Evolutionary conservation across 2,797 vertebrate genomes (phyloP).

Genomic region (Babyrousa celebensis): DNA sequence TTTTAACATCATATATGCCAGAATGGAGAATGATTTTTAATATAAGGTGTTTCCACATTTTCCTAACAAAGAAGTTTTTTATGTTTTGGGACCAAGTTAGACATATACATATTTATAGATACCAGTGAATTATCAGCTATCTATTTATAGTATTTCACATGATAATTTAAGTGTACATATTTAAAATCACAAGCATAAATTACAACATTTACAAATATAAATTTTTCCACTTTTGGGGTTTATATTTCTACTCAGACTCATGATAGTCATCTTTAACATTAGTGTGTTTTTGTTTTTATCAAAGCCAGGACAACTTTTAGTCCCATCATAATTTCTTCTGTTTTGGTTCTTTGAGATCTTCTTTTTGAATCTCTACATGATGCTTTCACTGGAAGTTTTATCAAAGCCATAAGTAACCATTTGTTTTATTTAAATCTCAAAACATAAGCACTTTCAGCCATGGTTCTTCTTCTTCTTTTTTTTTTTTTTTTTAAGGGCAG

Average conservation of each 20-base stretch:
- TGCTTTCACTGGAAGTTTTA: slow-evolving; percentile 32
- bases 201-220: background rate
- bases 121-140: background rate
- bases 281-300: background rate
- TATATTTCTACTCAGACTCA: background rate
- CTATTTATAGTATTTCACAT: slow-evolving; percentile 2
- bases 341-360: background rate
- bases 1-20: background rate
- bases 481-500: no score
- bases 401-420: background rate
- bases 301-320: background rate
- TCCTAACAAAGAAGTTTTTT: background rate
- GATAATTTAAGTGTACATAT: background rate
- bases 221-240: slow-evolving; percentile 9
- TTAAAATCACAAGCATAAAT: slow-evolving; percentile 16
- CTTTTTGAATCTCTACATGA: background rate
- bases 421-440: background rate
- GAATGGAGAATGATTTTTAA: background rate
- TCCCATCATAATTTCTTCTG: background rate
- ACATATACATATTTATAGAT: slow-evolving; percentile 1
- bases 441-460: background rate
- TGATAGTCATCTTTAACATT: background rate
- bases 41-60: background rate
- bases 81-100: background rate
- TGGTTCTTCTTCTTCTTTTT: no score